Percentiles rank a stretch among this genome's conserved stretches.
Conservation (phyloP, 2,113 vertebrate genomes). For the Labeo rohita region DNA sequence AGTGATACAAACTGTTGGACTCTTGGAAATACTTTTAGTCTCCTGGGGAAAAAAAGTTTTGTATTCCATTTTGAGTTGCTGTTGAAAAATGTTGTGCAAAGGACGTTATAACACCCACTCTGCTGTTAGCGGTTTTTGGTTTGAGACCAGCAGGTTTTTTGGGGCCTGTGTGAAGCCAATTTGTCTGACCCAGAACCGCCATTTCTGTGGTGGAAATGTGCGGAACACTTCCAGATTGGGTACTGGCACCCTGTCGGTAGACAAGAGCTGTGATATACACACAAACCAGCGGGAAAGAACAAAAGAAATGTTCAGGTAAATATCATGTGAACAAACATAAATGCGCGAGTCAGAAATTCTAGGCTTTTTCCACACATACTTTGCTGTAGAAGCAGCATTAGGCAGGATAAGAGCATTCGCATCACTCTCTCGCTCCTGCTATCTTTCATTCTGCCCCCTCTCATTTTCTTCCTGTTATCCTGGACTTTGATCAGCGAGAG, state of each 20-base stretch:
- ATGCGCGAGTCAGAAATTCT: constrained; percentile 15
- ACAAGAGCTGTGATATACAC: not conserved
- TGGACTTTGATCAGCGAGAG: constrained; percentile 53
- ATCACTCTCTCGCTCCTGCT: not conserved
- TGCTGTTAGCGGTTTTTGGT: not conserved
- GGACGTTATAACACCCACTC: not conserved
- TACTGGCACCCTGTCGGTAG: not conserved
- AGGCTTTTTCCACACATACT: not conserved
- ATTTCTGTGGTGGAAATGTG: not conserved
- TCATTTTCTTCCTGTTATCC: constrained; percentile 40
- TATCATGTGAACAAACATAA: not conserved
- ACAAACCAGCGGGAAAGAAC: constrained; percentile 19
- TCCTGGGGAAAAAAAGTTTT: not conserved
- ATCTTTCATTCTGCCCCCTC: constrained; percentile 30
- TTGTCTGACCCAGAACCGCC: not conserved
- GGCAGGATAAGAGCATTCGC: constrained; percentile 9
- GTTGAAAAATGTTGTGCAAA: not conserved
- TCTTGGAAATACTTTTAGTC: not conserved
- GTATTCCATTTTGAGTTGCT: not conserved
- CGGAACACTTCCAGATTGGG: constrained; percentile 1
- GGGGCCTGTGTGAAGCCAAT: not conserved
- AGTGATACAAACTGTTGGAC: not conserved
- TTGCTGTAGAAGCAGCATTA: constrained; percentile 22
- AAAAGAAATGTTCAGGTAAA: not conserved
- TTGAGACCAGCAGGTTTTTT: constrained; percentile 15